These are phyloP conservation scores for Anhinga rufa DNA, from an alignment of 2,113 vertebrate species.

Conservation along the genomic window DNA sequence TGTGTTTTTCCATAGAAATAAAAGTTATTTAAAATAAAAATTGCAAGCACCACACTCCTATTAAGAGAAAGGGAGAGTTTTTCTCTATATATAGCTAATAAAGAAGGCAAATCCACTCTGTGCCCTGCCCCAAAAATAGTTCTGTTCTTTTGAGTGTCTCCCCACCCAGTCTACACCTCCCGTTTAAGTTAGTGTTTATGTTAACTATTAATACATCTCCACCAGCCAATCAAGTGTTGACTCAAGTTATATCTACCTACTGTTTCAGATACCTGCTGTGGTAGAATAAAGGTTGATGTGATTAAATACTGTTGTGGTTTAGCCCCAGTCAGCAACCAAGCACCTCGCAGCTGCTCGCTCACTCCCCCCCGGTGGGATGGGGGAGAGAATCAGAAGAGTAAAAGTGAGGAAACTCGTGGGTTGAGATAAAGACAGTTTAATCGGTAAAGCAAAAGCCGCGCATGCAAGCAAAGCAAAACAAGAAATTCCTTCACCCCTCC, in stretches of 20 bases:
- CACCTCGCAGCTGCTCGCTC: too few relatives aligned
- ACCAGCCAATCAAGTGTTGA: neutral
- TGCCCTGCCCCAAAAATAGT: neutral
- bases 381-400: too few relatives aligned
- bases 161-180: neutral
- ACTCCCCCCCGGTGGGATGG: too few relatives aligned
- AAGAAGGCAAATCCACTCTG: neutral
- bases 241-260: neutral
- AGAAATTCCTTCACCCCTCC: too few relatives aligned
- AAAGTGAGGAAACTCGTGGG: too few relatives aligned
- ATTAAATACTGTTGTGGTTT: neutral
- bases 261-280: neutral
- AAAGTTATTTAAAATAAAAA: neutral
- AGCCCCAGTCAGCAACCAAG: too few relatives aligned
- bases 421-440: too few relatives aligned
- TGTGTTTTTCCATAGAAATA: neutral
- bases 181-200: neutral
- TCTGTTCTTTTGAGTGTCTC: neutral
- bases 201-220: neutral
- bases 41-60: neutral
- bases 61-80: neutral
- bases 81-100: neutral
- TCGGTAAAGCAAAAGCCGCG: too few relatives aligned
- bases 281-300: neutral
- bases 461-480: too few relatives aligned